These are phyloP conservation scores for Otis tarda DNA, from an alignment of 2,113 vertebrate genomes.

Conservation along the genomic window DNA sequence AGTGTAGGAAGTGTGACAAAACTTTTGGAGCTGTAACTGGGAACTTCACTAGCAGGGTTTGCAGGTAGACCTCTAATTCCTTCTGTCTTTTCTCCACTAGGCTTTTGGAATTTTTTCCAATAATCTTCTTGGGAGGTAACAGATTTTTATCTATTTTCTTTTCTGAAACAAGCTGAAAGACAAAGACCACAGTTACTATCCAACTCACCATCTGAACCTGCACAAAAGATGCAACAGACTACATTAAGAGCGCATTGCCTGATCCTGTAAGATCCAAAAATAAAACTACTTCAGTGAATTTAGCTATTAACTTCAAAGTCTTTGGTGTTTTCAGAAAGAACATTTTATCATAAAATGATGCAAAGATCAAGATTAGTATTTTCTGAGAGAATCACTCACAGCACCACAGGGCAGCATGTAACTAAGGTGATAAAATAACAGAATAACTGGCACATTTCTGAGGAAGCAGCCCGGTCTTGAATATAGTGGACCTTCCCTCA, in stretches of 20 bases:
- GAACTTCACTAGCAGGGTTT: slow-evolving; percentile 87
- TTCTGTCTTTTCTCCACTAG: slow-evolving; percentile 94
- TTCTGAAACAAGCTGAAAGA: slow-evolving; percentile 86
- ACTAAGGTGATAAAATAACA: not conserved
- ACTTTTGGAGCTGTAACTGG: slow-evolving; percentile 83
- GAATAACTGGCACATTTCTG: not conserved
- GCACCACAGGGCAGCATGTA: not conserved
- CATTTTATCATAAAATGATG: not conserved
- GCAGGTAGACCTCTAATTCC: slow-evolving; percentile 92
- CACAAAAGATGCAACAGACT: not conserved
- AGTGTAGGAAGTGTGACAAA: slow-evolving; percentile 88
- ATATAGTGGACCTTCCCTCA: not conserved
- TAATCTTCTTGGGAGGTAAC: slow-evolving; percentile 95
- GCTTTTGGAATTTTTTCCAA: slow-evolving; percentile 96
- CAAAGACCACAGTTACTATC: slow-evolving; percentile 4
- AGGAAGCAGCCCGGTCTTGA: not conserved
- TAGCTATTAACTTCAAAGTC: not conserved
- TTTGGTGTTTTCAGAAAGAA: not conserved
- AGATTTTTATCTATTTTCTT: slow-evolving; percentile 91
- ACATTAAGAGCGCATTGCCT: not conserved
- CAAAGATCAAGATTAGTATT: not conserved
- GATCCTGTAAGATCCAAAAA: not conserved
- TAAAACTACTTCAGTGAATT: not conserved
- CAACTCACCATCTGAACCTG: not conserved
- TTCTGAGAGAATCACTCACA: not conserved